phyloP scores from a whole-genome alignment of 1,140 invertebrate genomes.

The Brachionus rubens region DNA sequence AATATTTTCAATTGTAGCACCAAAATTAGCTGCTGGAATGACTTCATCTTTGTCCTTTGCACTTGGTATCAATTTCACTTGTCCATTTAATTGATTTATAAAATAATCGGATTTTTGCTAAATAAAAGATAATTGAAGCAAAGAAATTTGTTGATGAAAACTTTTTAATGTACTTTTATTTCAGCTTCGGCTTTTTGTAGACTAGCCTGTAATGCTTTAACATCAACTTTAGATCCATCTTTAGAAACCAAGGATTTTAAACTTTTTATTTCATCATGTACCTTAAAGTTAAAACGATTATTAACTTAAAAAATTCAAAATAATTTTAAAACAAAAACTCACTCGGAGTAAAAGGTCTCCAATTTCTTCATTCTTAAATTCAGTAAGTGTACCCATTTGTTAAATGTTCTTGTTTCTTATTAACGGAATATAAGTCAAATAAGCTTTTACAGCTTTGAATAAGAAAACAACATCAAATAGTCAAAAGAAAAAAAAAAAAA shows the following conservation, averaged over 20 bases:
- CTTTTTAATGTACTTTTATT: conserved; percentile 12
- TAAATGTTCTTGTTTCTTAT: background rate
- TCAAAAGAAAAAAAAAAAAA: no score
- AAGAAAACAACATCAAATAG: no score
- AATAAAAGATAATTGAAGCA: background rate
- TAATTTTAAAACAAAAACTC: background rate
- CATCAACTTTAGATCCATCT: conserved; percentile 25
- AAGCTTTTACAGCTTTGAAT: background rate
- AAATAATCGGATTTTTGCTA: conserved; percentile 45
- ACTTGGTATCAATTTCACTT: conserved; percentile 8
- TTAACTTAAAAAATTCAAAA: background rate
- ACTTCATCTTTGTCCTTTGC: conserved; percentile 21
- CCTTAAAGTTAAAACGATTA: background rate
- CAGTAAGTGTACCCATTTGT: conserved; percentile 12
- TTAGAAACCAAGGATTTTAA: background rate
- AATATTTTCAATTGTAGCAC: conserved; percentile 27
- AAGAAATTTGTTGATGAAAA: background rate
- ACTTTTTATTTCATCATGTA: conserved; percentile 20
- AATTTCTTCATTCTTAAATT: conserved; percentile 39
- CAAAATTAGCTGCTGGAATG: conserved; percentile 20
- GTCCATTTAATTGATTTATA: conserved; percentile 22
- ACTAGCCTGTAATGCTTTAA: conserved; percentile 10
- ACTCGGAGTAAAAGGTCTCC: conserved; percentile 13
- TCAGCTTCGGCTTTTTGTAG: conserved; percentile 32
- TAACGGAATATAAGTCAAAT: background rate